Conservation (phyloP, 2,113 vertebrate species). For the Brienomyrus brachyistius region DNA sequence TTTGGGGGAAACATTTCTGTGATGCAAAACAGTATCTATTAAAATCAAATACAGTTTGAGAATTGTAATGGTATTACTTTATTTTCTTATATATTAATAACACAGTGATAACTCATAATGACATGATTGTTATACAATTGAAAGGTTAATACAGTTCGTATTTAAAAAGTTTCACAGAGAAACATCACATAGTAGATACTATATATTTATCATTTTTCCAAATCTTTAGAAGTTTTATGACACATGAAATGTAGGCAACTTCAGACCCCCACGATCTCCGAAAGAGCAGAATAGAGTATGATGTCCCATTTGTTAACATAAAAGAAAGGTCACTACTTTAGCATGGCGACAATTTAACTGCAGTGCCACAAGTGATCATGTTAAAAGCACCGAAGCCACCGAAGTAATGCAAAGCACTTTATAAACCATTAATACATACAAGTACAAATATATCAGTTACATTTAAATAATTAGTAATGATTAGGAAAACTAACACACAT, state of each 20-base stretch:
- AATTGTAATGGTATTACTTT: background rate
- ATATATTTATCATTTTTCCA: background rate
- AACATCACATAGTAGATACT: background rate
- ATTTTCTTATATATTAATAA: slow-evolving; percentile 35
- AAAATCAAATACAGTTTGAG: background rate
- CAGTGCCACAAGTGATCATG: background rate
- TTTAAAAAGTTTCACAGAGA: background rate
- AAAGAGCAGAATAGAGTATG: background rate
- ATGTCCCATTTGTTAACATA: background rate
- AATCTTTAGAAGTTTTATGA: background rate
- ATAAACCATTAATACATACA: background rate
- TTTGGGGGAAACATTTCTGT: slow-evolving; percentile 33
- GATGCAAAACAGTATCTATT: slow-evolving; percentile 1
- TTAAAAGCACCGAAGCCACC: background rate
- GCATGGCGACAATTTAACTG: background rate
- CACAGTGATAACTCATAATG: background rate
- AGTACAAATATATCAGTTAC: background rate
- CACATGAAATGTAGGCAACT: background rate
- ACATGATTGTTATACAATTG: slow-evolving; percentile 1
- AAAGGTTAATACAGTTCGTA: background rate
- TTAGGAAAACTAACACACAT: background rate
- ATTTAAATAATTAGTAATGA: background rate
- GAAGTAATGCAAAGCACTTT: too few relatives aligned
- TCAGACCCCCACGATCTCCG: background rate
- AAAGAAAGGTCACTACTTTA: background rate